These are phyloP conservation scores for Xestobium rufovillosum DNA, from an alignment of 2,888 invertebrate species.

Conservation along the genomic window DNA sequence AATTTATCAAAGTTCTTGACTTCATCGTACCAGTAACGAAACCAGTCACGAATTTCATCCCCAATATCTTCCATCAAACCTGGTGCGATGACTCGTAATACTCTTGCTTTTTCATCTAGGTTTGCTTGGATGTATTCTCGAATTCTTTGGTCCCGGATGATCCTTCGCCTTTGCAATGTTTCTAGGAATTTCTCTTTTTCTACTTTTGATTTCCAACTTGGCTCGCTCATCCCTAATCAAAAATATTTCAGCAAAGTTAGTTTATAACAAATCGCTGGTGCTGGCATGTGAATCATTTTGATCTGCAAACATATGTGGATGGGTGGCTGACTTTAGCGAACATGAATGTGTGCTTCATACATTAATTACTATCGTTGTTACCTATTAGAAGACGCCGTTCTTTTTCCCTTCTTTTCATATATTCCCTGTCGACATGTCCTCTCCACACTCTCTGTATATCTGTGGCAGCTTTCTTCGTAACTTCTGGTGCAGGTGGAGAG, in stretches of 20 bases:
- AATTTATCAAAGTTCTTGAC: slow-evolving; percentile 60
- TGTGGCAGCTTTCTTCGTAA: slow-evolving; percentile 30
- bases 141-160: slow-evolving; percentile 44
- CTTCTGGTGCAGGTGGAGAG: slow-evolving; percentile 16
- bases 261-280: too few relatives aligned
- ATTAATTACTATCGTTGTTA: too few relatives aligned
- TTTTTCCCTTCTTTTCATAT: slow-evolving; percentile 40
- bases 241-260: too few relatives aligned
- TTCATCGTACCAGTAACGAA: slow-evolving; percentile 55
- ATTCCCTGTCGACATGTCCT: slow-evolving; percentile 43
- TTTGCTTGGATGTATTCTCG: slow-evolving; percentile 44
- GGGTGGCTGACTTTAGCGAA: slow-evolving; percentile 2
- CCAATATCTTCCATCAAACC: slow-evolving; percentile 67
- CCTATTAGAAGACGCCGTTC: slow-evolving; percentile 45
- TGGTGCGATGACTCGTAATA: slow-evolving; percentile 47
- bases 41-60: slow-evolving; percentile 70
- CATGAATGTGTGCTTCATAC: background rate
- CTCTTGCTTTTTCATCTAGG: slow-evolving; percentile 46
- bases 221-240: slow-evolving; percentile 51
- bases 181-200: slow-evolving; percentile 45
- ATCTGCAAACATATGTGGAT: too few relatives aligned
- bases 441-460: slow-evolving; percentile 44
- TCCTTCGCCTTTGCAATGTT: slow-evolving; percentile 44
- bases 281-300: too few relatives aligned
- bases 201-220: slow-evolving; percentile 45